Evolutionary conservation across 2,113 vertebrate species (phyloP).

Genomic region (Burhinus bistriatus): DNA sequence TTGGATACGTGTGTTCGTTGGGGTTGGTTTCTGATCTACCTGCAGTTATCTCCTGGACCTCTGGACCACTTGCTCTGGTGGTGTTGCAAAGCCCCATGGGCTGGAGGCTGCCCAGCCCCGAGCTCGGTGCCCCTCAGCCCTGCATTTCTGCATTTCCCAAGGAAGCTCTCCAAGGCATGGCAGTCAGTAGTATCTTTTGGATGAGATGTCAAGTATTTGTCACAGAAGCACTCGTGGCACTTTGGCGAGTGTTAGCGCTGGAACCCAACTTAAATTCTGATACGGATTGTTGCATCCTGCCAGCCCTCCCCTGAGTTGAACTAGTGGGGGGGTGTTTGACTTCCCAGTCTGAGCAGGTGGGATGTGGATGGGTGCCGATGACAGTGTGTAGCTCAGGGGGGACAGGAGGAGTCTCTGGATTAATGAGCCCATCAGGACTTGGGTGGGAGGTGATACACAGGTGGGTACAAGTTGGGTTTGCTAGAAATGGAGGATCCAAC

Average conservation of each 20-base stretch:
- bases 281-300: background rate
- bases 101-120: too few species aligned
- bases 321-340: background rate
- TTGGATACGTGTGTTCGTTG: rapidly evolving
- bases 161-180: background rate
- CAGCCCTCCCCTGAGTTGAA: background rate
- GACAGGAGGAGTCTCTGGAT: background rate
- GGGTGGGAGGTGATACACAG: background rate
- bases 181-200: background rate
- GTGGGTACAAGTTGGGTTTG: background rate
- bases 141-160: background rate
- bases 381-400: background rate
- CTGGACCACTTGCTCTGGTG: background rate
- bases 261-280: background rate
- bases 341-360: background rate
- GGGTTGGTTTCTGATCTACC: background rate
- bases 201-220: background rate
- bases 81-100: too few species aligned
- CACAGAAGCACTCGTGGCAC: background rate
- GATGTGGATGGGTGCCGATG: background rate
- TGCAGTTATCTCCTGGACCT: background rate
- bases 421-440: background rate
- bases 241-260: background rate
- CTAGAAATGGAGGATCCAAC: background rate
- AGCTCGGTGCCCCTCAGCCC: background rate